Percentiles rank a stretch among this genome's conserved stretches.
Evolutionary conservation across 1,140 invertebrate genomes (phyloP).

Genomic region (Druon quercuslanigerum): DNA sequence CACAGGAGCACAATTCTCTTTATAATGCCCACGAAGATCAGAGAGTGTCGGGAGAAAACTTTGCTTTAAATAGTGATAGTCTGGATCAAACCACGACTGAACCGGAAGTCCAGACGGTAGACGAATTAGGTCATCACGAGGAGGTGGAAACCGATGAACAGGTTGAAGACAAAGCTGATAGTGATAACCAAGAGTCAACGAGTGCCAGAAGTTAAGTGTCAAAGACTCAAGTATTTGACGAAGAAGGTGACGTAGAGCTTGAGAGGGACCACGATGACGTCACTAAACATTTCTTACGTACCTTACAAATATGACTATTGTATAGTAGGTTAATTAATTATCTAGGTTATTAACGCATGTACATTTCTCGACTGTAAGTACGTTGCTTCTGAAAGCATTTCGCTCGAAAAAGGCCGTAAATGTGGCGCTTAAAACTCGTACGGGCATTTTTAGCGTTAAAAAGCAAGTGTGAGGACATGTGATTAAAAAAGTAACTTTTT

Average conservation of each 20-base stretch:
- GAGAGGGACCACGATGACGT: constrained; percentile 52
- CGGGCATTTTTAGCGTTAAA: constrained; percentile 26
- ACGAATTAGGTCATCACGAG: constrained; percentile 50
- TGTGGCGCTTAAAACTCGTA: constrained; percentile 9
- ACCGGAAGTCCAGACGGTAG: constrained; percentile 38
- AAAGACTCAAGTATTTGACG: constrained; percentile 42
- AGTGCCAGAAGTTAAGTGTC: constrained; percentile 66
- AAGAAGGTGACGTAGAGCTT: constrained; percentile 34
- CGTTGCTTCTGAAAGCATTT: too few species aligned
- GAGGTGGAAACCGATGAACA: constrained; percentile 43
- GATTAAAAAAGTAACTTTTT: constrained; percentile 12
- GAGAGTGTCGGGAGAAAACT: not conserved
- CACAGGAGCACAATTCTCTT: not conserved
- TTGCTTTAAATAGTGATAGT: constrained; percentile 13
- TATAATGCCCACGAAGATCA: not conserved
- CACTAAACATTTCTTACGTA: constrained; percentile 40
- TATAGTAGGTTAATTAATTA: constrained; percentile 35
- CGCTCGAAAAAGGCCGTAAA: constrained; percentile 7
- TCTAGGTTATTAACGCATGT: constrained; percentile 23
- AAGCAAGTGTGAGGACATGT: constrained; percentile 11
- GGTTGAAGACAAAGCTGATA: constrained; percentile 26
- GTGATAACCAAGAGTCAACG: constrained; percentile 46
- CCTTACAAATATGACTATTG: constrained; percentile 32
- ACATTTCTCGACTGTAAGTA: not conserved
- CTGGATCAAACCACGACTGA: constrained; percentile 4